Conservation (phyloP, 2,113 vertebrate species). For the Etheostoma spectabile region DNA sequence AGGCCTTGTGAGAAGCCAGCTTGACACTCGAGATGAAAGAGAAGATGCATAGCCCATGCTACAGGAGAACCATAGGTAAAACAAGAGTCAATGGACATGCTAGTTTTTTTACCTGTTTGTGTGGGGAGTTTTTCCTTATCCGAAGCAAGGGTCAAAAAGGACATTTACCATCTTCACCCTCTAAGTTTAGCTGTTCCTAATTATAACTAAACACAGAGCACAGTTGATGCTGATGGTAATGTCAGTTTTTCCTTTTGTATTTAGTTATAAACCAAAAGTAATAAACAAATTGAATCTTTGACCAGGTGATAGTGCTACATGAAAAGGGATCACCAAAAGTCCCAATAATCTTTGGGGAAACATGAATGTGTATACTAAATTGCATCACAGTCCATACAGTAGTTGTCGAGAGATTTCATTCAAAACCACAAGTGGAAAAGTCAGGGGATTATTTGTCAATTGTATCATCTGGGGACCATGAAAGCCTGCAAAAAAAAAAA, state of each 20-base stretch:
- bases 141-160: too few species aligned
- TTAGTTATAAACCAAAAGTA: neutral
- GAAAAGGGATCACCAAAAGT: neutral
- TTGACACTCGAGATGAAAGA: neutral
- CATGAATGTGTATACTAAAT: neutral
- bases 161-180: too few species aligned
- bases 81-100: neutral
- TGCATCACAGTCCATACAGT: neutral
- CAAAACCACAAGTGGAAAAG: neutral
- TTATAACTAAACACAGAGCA: neutral
- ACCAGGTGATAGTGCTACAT: too few species aligned
- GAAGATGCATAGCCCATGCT: neutral
- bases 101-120: too few species aligned
- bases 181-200: neutral
- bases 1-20: neutral
- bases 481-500: too few species aligned
- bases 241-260: too few species aligned
- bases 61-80: neutral
- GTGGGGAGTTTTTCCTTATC: too few species aligned
- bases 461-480: neutral
- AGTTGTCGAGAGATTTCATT: neutral
- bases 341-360: neutral
- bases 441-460: too few species aligned
- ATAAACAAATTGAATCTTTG: neutral
- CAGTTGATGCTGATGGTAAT: neutral